Percentiles rank a stretch among this genome's conserved stretches.
phyloP scores from a whole-genome alignment of 2,888 invertebrate species.

The Coelinius sp. region DNA sequence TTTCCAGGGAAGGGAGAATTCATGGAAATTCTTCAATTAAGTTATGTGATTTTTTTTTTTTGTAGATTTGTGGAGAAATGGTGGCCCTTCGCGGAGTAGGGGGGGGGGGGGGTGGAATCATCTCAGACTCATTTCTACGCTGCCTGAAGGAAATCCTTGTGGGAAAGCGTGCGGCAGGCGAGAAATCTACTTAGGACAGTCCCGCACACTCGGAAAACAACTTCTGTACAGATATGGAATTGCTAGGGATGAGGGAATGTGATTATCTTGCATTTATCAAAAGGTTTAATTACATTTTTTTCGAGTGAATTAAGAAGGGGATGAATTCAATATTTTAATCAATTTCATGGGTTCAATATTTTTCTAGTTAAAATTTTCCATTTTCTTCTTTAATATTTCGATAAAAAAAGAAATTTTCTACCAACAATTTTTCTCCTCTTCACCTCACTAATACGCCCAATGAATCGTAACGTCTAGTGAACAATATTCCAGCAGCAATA shows the following conservation, averaged over 20 bases:
- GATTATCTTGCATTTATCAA: not conserved
- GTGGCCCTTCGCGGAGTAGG: too few relatives aligned
- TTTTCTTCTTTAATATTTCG: too few relatives aligned
- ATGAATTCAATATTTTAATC: too few relatives aligned
- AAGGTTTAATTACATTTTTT: conserved; percentile 7
- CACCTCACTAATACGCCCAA: conserved; percentile 10
- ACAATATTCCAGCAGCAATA: conserved; percentile 23
- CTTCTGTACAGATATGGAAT: conserved; percentile 21
- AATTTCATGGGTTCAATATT: too few relatives aligned
- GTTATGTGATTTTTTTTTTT: conserved; percentile 65
- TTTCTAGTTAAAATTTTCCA: too few relatives aligned
- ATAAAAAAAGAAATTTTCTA: conserved; percentile 9
- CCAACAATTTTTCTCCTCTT: conserved; percentile 12
- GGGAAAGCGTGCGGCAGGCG: conserved; percentile 61
- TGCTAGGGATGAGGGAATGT: conserved; percentile 14
- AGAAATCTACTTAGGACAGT: conserved; percentile 59
- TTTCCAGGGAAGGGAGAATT: conserved; percentile 57
- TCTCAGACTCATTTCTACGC: conserved; percentile 39
- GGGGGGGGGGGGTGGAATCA: conserved; percentile 18
- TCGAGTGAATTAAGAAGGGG: not conserved
- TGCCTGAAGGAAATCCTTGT: conserved; percentile 64
- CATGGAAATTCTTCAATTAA: conserved; percentile 71
- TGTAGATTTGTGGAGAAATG: too few relatives aligned
- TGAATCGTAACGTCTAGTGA: conserved; percentile 22
- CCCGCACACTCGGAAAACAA: conserved; percentile 29